Percentiles rank a stretch among this genome's conserved stretches.
Evolutionary conservation across 2,797 vertebrate species (phyloP).

Genomic region (Sternarchorhynchus goeldii): DNA sequence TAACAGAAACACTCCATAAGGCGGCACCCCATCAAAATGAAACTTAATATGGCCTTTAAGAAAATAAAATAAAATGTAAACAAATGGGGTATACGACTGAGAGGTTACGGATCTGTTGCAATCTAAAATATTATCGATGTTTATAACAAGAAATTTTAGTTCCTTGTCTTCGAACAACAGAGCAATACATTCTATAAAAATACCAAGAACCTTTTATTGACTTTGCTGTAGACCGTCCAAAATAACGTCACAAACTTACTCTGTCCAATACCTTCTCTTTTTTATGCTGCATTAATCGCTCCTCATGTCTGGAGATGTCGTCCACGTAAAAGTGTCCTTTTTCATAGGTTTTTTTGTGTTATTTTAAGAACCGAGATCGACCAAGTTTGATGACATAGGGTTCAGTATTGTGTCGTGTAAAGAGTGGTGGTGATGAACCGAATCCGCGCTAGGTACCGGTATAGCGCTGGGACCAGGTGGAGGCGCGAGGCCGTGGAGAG

Average conservation of each 20-base stretch:
- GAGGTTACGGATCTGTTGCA: slow-evolving; percentile 63
- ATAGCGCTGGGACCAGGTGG: slow-evolving; percentile 96
- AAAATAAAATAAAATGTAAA: slow-evolving; percentile 73
- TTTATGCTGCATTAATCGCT: slow-evolving; percentile 62
- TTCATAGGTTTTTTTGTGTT: not conserved
- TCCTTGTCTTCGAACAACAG: slow-evolving; percentile 75
- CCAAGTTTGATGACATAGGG: slow-evolving; percentile 97
- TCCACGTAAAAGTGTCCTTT: slow-evolving; percentile 62
- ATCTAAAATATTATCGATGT: slow-evolving; percentile 71
- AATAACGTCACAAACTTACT: slow-evolving; percentile 58
- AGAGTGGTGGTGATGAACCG: slow-evolving; percentile 93
- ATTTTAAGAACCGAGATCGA: slow-evolving; percentile 96
- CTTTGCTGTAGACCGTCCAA: slow-evolving; percentile 53
- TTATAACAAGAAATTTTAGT: slow-evolving; percentile 75
- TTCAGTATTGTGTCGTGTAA: slow-evolving; percentile 99
- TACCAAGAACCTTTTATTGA: slow-evolving; percentile 62
- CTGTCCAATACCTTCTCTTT: slow-evolving; percentile 56
- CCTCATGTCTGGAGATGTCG: slow-evolving; percentile 70
- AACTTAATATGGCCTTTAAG: slow-evolving; percentile 71
- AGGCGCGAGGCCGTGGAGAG: slow-evolving; percentile 91
- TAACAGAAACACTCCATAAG: slow-evolving; percentile 72
- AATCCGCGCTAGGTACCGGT: slow-evolving; percentile 86
- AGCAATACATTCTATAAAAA: slow-evolving; percentile 72
- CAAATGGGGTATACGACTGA: slow-evolving; percentile 64
- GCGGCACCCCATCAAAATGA: slow-evolving; percentile 62